Conservation (phyloP, 2,888 invertebrate genomes). For the Gari tellinella region DNA sequence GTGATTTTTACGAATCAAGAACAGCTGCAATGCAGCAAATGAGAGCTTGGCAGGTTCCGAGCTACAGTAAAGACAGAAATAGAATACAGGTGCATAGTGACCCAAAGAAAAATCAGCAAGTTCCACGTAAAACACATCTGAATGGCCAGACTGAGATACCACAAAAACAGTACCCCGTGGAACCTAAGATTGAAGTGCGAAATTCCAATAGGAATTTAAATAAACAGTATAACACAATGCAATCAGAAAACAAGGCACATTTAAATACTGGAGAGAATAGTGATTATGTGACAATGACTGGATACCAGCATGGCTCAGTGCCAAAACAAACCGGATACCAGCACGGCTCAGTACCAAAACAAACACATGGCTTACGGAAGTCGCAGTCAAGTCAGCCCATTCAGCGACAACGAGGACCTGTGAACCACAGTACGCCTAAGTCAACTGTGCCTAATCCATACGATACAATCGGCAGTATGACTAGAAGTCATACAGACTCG, state of each 20-base stretch:
- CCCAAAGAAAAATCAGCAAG: slow-evolving; percentile 13
- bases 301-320: slow-evolving; percentile 1
- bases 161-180: slow-evolving; percentile 38
- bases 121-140: slow-evolving; percentile 34
- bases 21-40: slow-evolving; percentile 80
- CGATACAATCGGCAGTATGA: slow-evolving; percentile 21
- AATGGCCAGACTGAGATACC: slow-evolving; percentile 13
- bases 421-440: slow-evolving; percentile 65
- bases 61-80: slow-evolving; percentile 60
- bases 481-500: slow-evolving; percentile 7
- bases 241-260: background rate
- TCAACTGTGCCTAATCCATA: slow-evolving; percentile 67
- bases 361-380: slow-evolving; percentile 42
- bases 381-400: slow-evolving; percentile 62
- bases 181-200: slow-evolving; percentile 48
- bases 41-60: slow-evolving; percentile 77
- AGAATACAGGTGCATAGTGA: slow-evolving; percentile 36
- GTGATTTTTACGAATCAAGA: slow-evolving; percentile 77
- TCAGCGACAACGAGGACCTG: slow-evolving; percentile 26
- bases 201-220: slow-evolving; percentile 8
- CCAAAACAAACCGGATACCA: slow-evolving; percentile 7
- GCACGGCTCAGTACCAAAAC: slow-evolving; percentile 65
- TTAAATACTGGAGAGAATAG: slow-evolving; percentile 26
- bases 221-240: background rate
- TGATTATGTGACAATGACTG: slow-evolving; percentile 53